Evolutionary conservation across 2,797 vertebrate genomes (phyloP).

Genomic region (Buceros bicornis): DNA sequence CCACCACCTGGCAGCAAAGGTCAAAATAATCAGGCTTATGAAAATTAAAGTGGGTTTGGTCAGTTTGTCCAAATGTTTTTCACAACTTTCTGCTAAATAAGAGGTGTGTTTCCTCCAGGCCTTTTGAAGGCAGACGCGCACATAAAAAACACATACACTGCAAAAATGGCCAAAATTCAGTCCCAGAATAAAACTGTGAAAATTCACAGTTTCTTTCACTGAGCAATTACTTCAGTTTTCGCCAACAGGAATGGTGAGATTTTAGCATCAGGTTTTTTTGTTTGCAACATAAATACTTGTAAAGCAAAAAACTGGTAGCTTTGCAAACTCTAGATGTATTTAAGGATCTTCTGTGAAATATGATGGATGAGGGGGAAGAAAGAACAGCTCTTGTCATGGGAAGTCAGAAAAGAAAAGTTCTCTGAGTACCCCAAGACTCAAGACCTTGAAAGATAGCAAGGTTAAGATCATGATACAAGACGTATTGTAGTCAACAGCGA

Average conservation of each 20-base stretch:
- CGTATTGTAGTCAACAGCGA: background rate
- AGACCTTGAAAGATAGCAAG: conserved; percentile 25
- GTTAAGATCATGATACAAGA: conserved; percentile 12
- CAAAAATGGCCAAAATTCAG: conserved; percentile 72
- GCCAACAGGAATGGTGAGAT: conserved; percentile 70
- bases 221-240: conserved; percentile 75
- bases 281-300: conserved; percentile 69
- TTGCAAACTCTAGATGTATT: conserved; percentile 61
- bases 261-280: conserved; percentile 75
- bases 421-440: conserved; percentile 9
- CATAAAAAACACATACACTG: conserved; percentile 32
- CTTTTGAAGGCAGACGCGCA: background rate
- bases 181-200: conserved; percentile 76
- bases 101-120: conserved; percentile 37
- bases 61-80: background rate
- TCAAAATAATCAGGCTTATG: background rate
- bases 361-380: conserved; percentile 68
- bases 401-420: conserved; percentile 47
- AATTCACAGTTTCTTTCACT: conserved; percentile 73
- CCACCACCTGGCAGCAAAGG: background rate
- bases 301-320: conserved; percentile 63
- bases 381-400: conserved; percentile 55
- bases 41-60: background rate
- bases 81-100: conserved; percentile 1
- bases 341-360: conserved; percentile 69